Evolutionary conservation across 2,113 vertebrate species (phyloP).

Genomic region (Triplophysa siluroides): DNA sequence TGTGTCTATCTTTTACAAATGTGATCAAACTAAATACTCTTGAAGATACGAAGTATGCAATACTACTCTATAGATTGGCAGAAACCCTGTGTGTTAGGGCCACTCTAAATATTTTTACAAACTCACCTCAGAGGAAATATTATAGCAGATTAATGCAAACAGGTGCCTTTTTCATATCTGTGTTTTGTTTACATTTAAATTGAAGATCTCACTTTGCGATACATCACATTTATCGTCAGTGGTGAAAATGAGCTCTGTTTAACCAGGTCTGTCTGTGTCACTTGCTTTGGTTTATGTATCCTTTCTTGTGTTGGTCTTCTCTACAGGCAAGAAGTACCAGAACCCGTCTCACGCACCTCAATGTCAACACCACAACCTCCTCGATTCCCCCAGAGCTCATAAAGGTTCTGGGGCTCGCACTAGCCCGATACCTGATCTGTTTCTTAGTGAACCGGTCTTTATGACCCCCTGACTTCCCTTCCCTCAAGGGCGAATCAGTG

Average conservation of each 20-base stretch:
- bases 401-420: conserved; percentile 50
- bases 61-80: no score
- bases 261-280: conserved; percentile 6
- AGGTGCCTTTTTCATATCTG: not conserved
- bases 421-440: conserved; percentile 54
- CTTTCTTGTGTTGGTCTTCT: conserved; percentile 14
- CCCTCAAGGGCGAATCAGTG: conserved; percentile 12
- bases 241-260: conserved; percentile 11
- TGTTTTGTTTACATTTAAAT: conserved; percentile 46
- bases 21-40: no score
- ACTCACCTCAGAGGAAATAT: conserved; percentile 11
- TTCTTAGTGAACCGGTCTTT: conserved; percentile 46
- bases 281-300: conserved; percentile 22
- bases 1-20: no score
- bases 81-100: no score
- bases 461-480: conserved; percentile 40
- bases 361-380: conserved; percentile 46
- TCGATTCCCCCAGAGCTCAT: conserved; percentile 39
- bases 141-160: not conserved
- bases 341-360: conserved; percentile 31
- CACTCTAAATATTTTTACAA: conserved; percentile 44
- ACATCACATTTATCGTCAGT: conserved; percentile 39
- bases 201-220: conserved; percentile 22
- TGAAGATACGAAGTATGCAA: no score
- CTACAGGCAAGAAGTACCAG: conserved; percentile 29